Conservation (phyloP, 1,140 invertebrate species). For the Aphidius gifuensis region DNA sequence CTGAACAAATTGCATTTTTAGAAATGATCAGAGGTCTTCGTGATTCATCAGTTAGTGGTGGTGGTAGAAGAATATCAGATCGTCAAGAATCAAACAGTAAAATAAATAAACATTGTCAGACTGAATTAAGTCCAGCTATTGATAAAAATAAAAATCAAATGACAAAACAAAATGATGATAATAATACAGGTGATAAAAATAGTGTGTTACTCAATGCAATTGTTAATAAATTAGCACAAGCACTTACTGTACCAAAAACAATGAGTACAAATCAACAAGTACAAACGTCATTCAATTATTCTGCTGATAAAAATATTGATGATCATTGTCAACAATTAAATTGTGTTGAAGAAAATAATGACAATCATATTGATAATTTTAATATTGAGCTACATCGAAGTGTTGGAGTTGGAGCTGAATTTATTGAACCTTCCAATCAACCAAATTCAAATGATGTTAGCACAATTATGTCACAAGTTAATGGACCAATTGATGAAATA, state of each 20-base stretch:
- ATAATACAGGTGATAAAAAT: constrained; percentile 19
- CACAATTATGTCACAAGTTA: background rate
- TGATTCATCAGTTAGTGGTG: constrained; percentile 34
- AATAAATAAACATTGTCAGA: constrained; percentile 44
- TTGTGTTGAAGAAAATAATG: constrained; percentile 36
- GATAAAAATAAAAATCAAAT: constrained; percentile 24
- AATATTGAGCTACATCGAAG: constrained; percentile 43
- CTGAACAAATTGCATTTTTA: constrained; percentile 59
- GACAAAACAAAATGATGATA: constrained; percentile 8
- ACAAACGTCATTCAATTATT: constrained; percentile 30
- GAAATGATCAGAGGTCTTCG: constrained; percentile 56
- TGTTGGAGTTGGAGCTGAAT: constrained; percentile 50
- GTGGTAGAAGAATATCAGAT: constrained; percentile 3
- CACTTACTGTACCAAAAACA: constrained; percentile 27
- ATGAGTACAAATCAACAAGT: constrained; percentile 26
- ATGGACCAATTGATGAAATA: background rate
- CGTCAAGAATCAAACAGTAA: background rate
- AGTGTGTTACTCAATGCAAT: constrained; percentile 27
- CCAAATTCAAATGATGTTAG: constrained; percentile 21
- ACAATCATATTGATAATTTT: constrained; percentile 39
- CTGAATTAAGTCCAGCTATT: constrained; percentile 41
- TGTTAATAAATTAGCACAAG: constrained; percentile 29
- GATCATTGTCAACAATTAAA: constrained; percentile 39
- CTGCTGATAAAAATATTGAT: constrained; percentile 33
- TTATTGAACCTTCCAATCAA: constrained; percentile 36